Base-by-base conservation (phyloP, 2,113 vertebrate genomes). In the Dicaeum eximium region DNA sequence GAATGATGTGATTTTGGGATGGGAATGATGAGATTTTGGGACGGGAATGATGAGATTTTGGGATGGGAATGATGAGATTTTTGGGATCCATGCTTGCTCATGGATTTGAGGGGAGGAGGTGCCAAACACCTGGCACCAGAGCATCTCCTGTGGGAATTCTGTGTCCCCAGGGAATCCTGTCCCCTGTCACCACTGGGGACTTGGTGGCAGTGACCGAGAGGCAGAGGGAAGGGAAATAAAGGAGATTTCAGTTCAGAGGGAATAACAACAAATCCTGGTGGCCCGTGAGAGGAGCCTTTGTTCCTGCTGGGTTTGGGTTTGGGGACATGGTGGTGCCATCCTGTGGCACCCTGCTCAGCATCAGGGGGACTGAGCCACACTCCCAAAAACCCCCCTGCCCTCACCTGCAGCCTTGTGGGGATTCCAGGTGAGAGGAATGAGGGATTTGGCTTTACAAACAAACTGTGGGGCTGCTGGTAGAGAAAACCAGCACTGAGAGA, bases 311-410 rank as follows among this genome's bases (percentile, higher is more conserved):
- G 15, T 40, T 30, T 45, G 69, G 57, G 25, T 73, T 90, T 62
- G 30, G 53, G 75, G 80, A 92, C 78, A 24, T 19, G 64, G 23
- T 35, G 91, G 94, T 97, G 96, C 95, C 95, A 96, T 96, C 95
- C 95, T 93, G 95, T 95, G 96, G 94, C 80, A 69, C 60, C 51
- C 61, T 96, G 95, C 95, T 86, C 24, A 8, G 53, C 22, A 31
- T 72, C 75, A 13, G 47, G 47, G 21, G n/a, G 38, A 31, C 8
- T 16, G 61, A 64, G 38, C 61, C 61, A 42, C 6, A 7, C n/a
- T 20, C 45, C 66, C 66, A 20, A 4, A 19, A 47, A 28, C 8
- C 38, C 38, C n/a, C n/a, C n/a, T n/a, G n/a, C n/a, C n/a, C n/a
- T n/a, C n/a, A n/a, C n/a, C n/a, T n/a, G n/a, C n/a, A n/a, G n/a